phyloP scores from a whole-genome alignment of 2,888 invertebrate genomes.

The Octonoba sinensis region DNA sequence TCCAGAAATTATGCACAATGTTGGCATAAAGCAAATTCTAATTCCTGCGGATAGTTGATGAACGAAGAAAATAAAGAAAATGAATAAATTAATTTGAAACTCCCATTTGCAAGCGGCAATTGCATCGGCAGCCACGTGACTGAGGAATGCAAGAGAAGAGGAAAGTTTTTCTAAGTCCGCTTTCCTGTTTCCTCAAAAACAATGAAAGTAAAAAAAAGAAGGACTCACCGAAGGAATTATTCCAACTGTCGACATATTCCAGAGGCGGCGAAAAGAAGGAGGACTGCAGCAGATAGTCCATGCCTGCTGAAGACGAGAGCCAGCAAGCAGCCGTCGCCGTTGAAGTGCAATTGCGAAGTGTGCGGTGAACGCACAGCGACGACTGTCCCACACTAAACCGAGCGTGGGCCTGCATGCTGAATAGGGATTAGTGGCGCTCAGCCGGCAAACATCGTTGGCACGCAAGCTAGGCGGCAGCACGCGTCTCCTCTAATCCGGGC shows the following conservation, averaged over 20 bases:
- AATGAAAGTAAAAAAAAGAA: too few species aligned
- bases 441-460: conserved; percentile 60
- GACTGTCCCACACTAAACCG: conserved; percentile 25
- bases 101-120: too few species aligned
- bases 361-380: background rate
- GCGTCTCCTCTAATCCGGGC: conserved; percentile 34
- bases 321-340: conserved; percentile 19
- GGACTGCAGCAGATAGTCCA: conserved; percentile 43
- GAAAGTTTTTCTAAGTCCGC: too few species aligned
- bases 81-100: too few species aligned
- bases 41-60: too few species aligned
- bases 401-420: conserved; percentile 61
- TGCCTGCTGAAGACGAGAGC: conserved; percentile 18
- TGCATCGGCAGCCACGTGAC: too few species aligned
- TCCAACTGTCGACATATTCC: conserved; percentile 46
- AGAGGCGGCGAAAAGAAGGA: conserved; percentile 16
- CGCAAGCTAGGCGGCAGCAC: conserved; percentile 53
- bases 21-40: too few species aligned
- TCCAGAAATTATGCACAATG: too few species aligned
- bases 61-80: too few species aligned
- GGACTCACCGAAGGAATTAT: conserved; percentile 49
- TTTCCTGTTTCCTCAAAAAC: too few species aligned
- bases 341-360: conserved; percentile 15
- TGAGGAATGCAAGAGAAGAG: too few species aligned
- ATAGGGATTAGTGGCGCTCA: conserved; percentile 55